Conservation (phyloP, 2,797 vertebrate genomes). For the Salmo trutta region DNA sequence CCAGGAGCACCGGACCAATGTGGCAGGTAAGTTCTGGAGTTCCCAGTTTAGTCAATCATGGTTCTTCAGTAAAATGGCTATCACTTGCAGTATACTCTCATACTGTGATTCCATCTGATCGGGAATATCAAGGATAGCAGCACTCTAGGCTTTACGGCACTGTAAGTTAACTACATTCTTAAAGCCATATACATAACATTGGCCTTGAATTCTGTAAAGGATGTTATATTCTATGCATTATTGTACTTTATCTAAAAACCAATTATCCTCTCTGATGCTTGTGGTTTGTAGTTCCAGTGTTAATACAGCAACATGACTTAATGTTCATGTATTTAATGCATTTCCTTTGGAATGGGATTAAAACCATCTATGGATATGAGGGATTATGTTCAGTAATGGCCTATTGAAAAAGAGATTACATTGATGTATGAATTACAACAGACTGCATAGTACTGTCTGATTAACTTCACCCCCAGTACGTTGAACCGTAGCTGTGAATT, state of each 20-base stretch:
- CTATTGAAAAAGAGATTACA: not conserved
- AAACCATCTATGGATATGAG: constrained; percentile 2
- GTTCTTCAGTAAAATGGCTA: not conserved
- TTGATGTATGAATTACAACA: not conserved
- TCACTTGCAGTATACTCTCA: not conserved
- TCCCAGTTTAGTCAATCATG: not conserved
- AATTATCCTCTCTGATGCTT: not conserved
- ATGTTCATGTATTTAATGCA: not conserved
- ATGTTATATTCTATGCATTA: not conserved
- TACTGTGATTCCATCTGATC: not conserved
- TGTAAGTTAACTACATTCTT: not conserved
- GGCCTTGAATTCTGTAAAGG: not conserved
- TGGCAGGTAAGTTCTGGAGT: constrained; percentile 34
- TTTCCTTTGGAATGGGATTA: constrained; percentile 2
- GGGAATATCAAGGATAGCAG: not conserved
- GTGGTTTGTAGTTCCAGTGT: not conserved
- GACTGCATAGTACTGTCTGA: not conserved
- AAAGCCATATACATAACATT: not conserved
- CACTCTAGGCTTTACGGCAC: not conserved
- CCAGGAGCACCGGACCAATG: not conserved
- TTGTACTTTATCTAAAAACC: not conserved
- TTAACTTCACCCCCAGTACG: not conserved
- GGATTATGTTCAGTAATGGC: constrained; percentile 3
- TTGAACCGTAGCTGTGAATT: not conserved
- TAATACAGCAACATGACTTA: too few species aligned